These are phyloP conservation scores for Ploceus nigricollis DNA, from an alignment of 2,113 vertebrate genomes.

Conservation along the genomic window DNA sequence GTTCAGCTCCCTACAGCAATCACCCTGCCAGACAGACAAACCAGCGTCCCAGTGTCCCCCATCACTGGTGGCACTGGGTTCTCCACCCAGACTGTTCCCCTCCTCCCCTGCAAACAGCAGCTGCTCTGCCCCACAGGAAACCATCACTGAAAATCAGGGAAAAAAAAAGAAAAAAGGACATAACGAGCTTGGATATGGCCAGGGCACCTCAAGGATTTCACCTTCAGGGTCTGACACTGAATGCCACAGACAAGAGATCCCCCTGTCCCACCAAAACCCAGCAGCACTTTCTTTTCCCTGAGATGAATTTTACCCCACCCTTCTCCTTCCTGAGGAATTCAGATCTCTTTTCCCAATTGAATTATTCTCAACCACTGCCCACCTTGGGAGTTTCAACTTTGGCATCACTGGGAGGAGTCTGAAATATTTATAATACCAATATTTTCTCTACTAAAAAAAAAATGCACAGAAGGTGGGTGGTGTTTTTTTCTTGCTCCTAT, in stretches of 20 bases:
- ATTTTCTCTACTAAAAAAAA: neutral
- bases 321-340: neutral
- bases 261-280: neutral
- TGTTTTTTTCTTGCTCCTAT: neutral
- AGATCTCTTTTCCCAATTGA: neutral
- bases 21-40: neutral
- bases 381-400: neutral
- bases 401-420: neutral
- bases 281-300: neutral
- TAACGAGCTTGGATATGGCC: neutral
- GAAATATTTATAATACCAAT: neutral
- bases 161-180: neutral
- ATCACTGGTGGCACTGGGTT: fast-evolving
- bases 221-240: neutral
- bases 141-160: neutral
- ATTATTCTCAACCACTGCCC: neutral
- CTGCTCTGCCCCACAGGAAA: neutral
- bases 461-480: neutral
- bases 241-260: neutral
- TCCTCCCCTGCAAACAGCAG: neutral
- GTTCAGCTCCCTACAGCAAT: neutral
- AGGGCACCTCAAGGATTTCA: neutral
- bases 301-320: neutral
- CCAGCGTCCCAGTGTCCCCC: neutral
- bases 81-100: neutral